These are phyloP conservation scores for Bellardia bayeri DNA, from an alignment of 2,888 invertebrate species.

Conservation along the genomic window DNA sequence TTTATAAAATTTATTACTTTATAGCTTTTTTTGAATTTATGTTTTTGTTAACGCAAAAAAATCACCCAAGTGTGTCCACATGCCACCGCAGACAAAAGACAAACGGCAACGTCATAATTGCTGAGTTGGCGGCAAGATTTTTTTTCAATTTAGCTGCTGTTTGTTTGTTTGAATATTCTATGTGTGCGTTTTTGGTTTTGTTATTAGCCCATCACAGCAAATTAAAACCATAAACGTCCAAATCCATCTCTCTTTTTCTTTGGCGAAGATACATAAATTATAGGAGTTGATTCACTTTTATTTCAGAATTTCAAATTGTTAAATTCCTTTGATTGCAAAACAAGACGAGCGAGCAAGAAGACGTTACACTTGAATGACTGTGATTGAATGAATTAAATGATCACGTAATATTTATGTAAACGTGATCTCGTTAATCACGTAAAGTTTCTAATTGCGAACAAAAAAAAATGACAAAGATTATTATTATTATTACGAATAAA, in stretches of 20 bases:
- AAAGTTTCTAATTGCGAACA: conserved; percentile 61
- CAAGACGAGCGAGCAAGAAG: conserved; percentile 23
- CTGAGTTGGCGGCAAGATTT: conserved; percentile 44
- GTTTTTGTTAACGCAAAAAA: conserved; percentile 62
- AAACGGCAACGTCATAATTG: conserved; percentile 37
- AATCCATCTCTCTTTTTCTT: conserved; percentile 41
- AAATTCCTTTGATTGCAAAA: conserved; percentile 50
- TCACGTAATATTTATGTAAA: conserved; percentile 68
- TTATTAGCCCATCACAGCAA: conserved; percentile 37
- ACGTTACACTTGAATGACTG: conserved; percentile 55
- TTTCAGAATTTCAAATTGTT: conserved; percentile 45
- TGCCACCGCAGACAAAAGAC: conserved; percentile 54
- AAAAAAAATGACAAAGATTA: conserved; percentile 27
- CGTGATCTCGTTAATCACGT: conserved; percentile 72
- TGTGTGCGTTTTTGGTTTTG: conserved; percentile 16
- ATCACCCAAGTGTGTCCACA: conserved; percentile 78
- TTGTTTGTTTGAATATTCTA: conserved; percentile 16
- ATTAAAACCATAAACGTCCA: conserved; percentile 47
- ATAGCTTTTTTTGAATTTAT: conserved; percentile 38
- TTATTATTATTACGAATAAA: conserved; percentile 57
- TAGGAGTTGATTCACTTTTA: conserved; percentile 61
- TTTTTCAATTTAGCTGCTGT: background rate
- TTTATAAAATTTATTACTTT: conserved; percentile 68
- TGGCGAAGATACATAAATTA: conserved; percentile 44
- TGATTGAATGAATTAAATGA: conserved; percentile 57